Evolutionary conservation across 2,888 invertebrate species (phyloP), one percentile per base, ranked within the genome.

Genomic region (Drosophila helvetica): DNA sequence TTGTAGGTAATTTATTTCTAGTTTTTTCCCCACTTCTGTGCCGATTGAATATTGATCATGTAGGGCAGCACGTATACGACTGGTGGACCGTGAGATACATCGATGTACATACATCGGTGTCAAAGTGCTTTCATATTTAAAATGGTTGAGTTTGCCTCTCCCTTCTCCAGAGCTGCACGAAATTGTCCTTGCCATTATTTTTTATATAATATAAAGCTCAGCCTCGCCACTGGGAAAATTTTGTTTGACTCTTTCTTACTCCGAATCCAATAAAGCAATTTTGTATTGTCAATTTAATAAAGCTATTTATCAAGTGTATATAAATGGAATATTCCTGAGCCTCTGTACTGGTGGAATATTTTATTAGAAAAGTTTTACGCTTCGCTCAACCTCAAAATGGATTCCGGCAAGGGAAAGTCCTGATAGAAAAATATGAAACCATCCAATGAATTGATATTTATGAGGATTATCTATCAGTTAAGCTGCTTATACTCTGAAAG

Each of bases 271-370:
- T n/a, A n/a, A n/a, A n/a, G n/a, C n/a, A n/a, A n/a, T n/a, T n/a
- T n/a, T n/a, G n/a, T n/a, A 77, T 81, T 86, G 81, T 84, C 81
- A 84, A 86, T 72, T 74, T 79, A 70, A 79, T 68, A 74, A 76
- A 82, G 64, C 72, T 65, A 68, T 82, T 75, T 72, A 72, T 72
- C 67, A 54, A 71, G 79, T 77, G 57, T 51, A 68, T 59, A 78
- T 78, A 63, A 70, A 50, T 46, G 65, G 69, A 74, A 74, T 74
- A 62, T 54, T 68, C 54, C 51, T 27, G 5, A 15, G 33, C 12
- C 1, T 9, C 54, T 19, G 18, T 48, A 52, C 54, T 18, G 17
- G 17, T 57, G 54, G 54, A 42, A 74, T 67, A 62, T 15, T 74
- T 74, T 74, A 74, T 74, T 57, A 67, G 62, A 67, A 74, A 62